Conservation (phyloP, 2,113 vertebrate species). For the Lycaon pictus region DNA sequence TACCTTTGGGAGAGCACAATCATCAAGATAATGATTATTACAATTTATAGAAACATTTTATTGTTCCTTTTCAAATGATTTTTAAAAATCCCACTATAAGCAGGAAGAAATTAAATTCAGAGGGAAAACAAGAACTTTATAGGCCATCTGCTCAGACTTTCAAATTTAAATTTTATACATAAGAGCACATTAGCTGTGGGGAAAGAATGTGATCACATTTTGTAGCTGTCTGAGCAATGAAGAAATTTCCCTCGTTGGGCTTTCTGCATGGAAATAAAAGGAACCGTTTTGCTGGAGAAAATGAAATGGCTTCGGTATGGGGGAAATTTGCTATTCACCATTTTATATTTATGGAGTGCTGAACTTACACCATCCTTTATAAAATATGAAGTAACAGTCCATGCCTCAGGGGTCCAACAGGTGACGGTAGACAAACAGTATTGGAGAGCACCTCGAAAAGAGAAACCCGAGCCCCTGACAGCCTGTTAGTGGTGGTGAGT, state of each 20-base stretch:
- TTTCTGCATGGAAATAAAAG: constrained; percentile 74
- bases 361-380: constrained; percentile 65
- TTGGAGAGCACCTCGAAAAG: neutral
- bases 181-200: constrained; percentile 82
- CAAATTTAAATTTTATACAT: constrained; percentile 84
- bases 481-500: neutral
- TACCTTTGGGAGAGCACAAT: constrained; percentile 8
- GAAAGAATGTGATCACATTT: constrained; percentile 80
- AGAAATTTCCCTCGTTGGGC: constrained; percentile 78
- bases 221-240: constrained; percentile 74
- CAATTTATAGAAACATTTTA: constrained; percentile 72
- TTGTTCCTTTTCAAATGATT: constrained; percentile 76
- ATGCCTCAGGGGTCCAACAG: neutral
- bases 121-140: constrained; percentile 83
- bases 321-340: constrained; percentile 74
- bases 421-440: constrained; percentile 55
- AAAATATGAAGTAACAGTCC: constrained; percentile 59
- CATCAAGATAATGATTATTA: constrained; percentile 69
- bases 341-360: constrained; percentile 78
- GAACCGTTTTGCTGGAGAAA: constrained; percentile 77
- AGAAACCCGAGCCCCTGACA: neutral
- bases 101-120: constrained; percentile 83
- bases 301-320: constrained; percentile 79
- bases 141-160: constrained; percentile 83
- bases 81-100: constrained; percentile 69